Conservation (phyloP, 2,113 vertebrate species). For the Nibea coibor region DNA sequence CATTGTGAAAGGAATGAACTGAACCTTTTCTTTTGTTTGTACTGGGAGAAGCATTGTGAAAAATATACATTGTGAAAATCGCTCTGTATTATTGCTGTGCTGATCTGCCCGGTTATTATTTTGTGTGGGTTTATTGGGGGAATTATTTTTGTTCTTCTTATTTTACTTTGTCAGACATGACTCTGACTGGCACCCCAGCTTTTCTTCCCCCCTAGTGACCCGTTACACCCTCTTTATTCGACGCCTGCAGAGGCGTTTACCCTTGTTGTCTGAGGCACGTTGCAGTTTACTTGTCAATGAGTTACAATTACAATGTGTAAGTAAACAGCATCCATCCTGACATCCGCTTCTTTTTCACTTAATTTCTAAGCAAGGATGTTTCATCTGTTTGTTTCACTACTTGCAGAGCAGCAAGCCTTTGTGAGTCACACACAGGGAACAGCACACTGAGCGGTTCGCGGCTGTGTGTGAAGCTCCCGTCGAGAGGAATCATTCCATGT, state of each 20-base stretch:
- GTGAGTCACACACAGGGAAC: constrained; percentile 8
- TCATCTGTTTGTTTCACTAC: background rate
- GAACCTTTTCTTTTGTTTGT: no score
- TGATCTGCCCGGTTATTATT: no score
- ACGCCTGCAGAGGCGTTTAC: no score
- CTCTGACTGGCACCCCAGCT: no score
- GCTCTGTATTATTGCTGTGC: no score
- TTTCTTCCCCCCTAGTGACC: no score
- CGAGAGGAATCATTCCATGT: constrained; percentile 17
- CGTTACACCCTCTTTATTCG: background rate
- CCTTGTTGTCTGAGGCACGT: background rate
- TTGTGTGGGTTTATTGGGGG: no score
- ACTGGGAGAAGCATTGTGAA: no score
- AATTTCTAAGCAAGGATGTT: background rate
- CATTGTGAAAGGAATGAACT: no score
- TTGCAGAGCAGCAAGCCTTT: background rate
- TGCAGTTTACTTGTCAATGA: background rate
- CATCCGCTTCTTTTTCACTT: background rate
- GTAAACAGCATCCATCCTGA: background rate
- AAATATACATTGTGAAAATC: no score
- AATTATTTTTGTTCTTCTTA: no score
- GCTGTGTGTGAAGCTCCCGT: background rate
- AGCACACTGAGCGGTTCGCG: background rate
- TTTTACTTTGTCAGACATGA: no score
- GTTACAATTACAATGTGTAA: background rate